Evolutionary conservation across 2,888 invertebrate genomes (phyloP).

Genomic region (Drosophila parthenogenetica): DNA sequence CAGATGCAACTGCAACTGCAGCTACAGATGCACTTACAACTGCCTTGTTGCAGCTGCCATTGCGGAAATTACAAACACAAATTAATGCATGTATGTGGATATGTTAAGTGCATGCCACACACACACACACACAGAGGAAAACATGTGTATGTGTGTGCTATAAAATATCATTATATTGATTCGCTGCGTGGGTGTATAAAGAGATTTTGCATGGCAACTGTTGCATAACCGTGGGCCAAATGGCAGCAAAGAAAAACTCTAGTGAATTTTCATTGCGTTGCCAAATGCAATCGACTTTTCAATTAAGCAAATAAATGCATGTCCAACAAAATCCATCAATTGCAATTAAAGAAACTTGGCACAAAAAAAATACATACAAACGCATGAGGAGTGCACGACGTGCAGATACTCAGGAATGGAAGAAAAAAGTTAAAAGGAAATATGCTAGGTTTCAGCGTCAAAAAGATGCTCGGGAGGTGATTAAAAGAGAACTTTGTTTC

Average conservation of each 20-base stretch:
- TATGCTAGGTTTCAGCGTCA: too few species aligned
- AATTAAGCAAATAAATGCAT: conserved; percentile 71
- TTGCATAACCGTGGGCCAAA: not conserved
- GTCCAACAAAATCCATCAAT: conserved; percentile 66
- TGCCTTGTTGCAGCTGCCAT: conserved; percentile 55
- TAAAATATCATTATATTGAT: conserved; percentile 49
- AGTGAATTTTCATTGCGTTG: conserved; percentile 30
- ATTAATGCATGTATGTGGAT: conserved; percentile 48
- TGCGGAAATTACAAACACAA: conserved; percentile 75
- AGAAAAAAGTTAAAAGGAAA: too few species aligned
- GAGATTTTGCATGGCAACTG: conserved; percentile 42
- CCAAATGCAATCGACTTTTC: conserved; percentile 59
- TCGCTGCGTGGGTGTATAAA: conserved; percentile 39
- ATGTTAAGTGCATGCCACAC: conserved; percentile 11
- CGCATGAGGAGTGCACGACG: not conserved
- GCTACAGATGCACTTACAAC: conserved; percentile 28
- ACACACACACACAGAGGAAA: not conserved
- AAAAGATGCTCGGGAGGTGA: too few species aligned
- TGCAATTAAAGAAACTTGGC: conserved; percentile 59
- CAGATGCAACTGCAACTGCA: conserved; percentile 32
- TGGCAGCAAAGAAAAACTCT: conserved; percentile 36
- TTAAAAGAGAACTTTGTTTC: too few species aligned
- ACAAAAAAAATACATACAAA: conserved; percentile 12
- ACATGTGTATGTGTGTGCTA: not conserved
- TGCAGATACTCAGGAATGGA: not conserved